These are phyloP conservation scores for Lacerta viridis DNA, from an alignment of 2,797 vertebrate species.

Conservation along the genomic window DNA sequence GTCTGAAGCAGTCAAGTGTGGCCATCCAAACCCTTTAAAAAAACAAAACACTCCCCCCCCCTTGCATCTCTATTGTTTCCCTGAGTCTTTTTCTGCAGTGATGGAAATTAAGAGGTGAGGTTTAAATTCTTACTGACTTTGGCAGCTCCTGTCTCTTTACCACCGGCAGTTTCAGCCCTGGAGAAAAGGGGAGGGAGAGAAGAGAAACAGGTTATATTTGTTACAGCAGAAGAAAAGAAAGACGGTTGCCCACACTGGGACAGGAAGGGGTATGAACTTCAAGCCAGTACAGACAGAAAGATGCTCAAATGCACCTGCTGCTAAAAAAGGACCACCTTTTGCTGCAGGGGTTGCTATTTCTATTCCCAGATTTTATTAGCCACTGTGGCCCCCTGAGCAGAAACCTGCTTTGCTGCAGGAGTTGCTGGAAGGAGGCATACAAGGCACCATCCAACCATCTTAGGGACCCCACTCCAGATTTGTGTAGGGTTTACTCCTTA, in stretches of 20 bases:
- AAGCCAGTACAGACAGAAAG: not conserved
- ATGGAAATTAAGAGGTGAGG: slow-evolving; percentile 87
- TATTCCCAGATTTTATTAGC: not conserved
- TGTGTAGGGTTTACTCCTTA: too few relatives aligned
- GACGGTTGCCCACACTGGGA: not conserved
- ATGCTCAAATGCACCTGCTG: not conserved
- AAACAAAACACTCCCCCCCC: too few relatives aligned
- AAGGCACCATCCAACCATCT: too few relatives aligned
- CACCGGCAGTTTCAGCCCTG: slow-evolving; percentile 92
- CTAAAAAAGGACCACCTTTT: not conserved
- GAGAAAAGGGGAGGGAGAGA: slow-evolving; percentile 10
- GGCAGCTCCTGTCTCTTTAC: slow-evolving; percentile 99
- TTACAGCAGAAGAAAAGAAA: not conserved
- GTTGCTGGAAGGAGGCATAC: too few relatives aligned
- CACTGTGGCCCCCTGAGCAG: not conserved
- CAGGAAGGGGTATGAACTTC: not conserved
- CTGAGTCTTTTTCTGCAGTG: slow-evolving; percentile 73
- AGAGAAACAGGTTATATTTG: not conserved
- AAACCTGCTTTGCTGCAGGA: not conserved
- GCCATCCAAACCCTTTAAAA: not conserved
- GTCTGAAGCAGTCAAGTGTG: not conserved
- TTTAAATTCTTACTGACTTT: slow-evolving; percentile 99
- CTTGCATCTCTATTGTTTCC: slow-evolving; percentile 39
- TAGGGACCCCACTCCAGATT: too few relatives aligned
- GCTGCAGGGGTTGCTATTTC: not conserved